A percentile compares a stretch with the other conserved stretches of the same genome.
These are phyloP conservation scores for Bellardia pandia DNA, from an alignment of 2,888 invertebrate species.

Conservation along the genomic window DNA sequence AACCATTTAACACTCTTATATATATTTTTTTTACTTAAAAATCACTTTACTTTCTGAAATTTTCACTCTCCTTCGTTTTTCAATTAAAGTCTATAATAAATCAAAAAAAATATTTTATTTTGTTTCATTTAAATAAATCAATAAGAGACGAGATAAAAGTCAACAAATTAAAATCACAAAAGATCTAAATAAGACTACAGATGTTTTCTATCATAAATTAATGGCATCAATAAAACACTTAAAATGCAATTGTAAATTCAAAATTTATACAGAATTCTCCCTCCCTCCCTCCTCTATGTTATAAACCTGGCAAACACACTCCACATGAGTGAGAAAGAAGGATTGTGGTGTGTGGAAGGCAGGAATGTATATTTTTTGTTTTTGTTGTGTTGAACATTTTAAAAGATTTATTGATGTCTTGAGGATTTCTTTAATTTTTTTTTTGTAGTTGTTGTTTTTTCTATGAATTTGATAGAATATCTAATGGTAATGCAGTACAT, in stretches of 20 bases:
- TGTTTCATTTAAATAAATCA: slow-evolving; percentile 68
- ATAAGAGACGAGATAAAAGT: slow-evolving; percentile 67
- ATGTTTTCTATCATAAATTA: slow-evolving; percentile 73
- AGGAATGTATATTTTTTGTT: slow-evolving; percentile 45
- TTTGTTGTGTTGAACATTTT: slow-evolving; percentile 44
- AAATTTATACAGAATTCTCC: slow-evolving; percentile 33
- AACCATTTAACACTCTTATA: slow-evolving; percentile 5
- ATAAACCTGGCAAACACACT: not conserved
- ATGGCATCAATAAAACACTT: slow-evolving; percentile 74
- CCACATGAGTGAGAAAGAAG: not conserved
- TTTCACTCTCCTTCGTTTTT: slow-evolving; percentile 33
- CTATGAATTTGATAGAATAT: slow-evolving; percentile 50
- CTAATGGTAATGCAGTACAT: slow-evolving; percentile 16
- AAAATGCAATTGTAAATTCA: slow-evolving; percentile 70
- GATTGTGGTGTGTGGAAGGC: not conserved
- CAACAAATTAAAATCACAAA: slow-evolving; percentile 73
- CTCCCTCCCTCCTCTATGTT: slow-evolving; percentile 14
- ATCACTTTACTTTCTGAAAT: slow-evolving; percentile 32
- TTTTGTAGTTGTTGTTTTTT: slow-evolving; percentile 31
- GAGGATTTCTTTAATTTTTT: slow-evolving; percentile 65
- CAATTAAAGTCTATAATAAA: slow-evolving; percentile 59
- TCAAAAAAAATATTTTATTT: slow-evolving; percentile 59
- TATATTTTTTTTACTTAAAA: not conserved
- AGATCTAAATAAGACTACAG: slow-evolving; percentile 63
- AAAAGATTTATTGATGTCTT: slow-evolving; percentile 73